phyloP scores from a whole-genome alignment of 23 tunicate genomes.

The Diplosoma virens region DNA sequence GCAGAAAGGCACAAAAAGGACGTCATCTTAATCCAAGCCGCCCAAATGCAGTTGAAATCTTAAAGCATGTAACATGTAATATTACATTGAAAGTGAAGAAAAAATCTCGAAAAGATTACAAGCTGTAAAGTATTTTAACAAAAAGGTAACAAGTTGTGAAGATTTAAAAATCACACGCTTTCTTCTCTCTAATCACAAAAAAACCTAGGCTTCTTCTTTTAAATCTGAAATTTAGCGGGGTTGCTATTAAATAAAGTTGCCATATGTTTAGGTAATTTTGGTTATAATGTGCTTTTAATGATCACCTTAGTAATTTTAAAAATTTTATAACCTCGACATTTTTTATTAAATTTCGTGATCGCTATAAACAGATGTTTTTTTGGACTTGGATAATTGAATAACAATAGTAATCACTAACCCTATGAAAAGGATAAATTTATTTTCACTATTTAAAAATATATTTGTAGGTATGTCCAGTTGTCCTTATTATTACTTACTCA shows the following conservation, averaged over 20 bases:
- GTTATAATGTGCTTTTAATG: not conserved
- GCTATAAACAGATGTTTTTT: too few relatives aligned
- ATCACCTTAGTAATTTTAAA: too few relatives aligned
- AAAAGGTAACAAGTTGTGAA: too few relatives aligned
- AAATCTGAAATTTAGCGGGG: not conserved
- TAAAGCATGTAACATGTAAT: constrained; percentile 88
- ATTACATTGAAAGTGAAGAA: constrained; percentile 96
- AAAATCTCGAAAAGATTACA: constrained; percentile 88
- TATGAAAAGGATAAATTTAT: too few relatives aligned
- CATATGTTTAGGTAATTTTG: not conserved
- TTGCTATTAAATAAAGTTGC: not conserved
- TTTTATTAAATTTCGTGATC: too few relatives aligned
- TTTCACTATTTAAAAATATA: too few relatives aligned
- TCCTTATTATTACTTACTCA: constrained; percentile 93
- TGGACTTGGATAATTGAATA: too few relatives aligned
- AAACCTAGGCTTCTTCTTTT: not conserved
- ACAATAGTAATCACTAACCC: too few relatives aligned
- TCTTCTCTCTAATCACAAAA: not conserved
- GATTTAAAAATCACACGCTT: not conserved
- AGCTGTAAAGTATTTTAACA: not conserved
- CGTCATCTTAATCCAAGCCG: constrained; percentile 79
- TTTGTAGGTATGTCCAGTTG: constrained; percentile 85
- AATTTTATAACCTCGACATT: too few relatives aligned
- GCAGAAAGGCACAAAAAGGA: constrained; percentile 97
- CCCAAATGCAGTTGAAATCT: constrained; percentile 92